Base-by-base conservation (phyloP, 2,113 vertebrate genomes). In the Pollachius pollachius region DNA sequence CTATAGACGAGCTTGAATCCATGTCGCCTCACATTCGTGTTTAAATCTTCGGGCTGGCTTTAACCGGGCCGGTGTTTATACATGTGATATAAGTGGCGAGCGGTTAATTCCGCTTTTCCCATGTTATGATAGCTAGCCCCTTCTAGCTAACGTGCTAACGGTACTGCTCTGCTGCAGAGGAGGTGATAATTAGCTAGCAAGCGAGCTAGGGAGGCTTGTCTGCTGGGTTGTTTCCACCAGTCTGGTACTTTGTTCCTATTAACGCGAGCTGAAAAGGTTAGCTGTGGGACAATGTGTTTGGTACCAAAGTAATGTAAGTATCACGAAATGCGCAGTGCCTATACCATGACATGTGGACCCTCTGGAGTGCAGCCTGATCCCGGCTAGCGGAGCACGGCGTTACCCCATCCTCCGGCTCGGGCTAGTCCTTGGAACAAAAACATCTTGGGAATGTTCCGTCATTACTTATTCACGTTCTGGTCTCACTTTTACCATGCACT, bases 81-180 rank as follows among this genome's bases (percentile, higher is more conserved):
- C 72, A 70, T 68, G 76, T 75, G 56, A 25, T 16, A 57, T 9
- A 16, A 62, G 41, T 16, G 77, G 57, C 76, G 23, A 52, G 62
- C 67, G 74, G 71, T 78, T 78, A 76, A 83, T 83, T 87, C 81
- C 80, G 70, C 74, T 76, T 66, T 75, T 59, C 67, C 76, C 1
- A 70, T 84, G 85, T 84, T 88, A 76, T 83, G 80, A 77, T 80
- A 75, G 84, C 75, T 84, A 84, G 84, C 71, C 13, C 37, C 63
- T 37, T 72, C 76, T 87, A 87, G 81, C 83, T 16, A 41, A 70
- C 60, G 77, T 76, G 80, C 80, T 82, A 71, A 67, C 65, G 67
- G 72, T 70, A 34, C 64, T 74, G 62, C 37, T 23, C 65, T 71
- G 19, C 79, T 41, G 58, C 37, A 70, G 64, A 70, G 74, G 57